Conservation (phyloP, 2,113 vertebrate genomes). For the Lampris megalopsis region DNA sequence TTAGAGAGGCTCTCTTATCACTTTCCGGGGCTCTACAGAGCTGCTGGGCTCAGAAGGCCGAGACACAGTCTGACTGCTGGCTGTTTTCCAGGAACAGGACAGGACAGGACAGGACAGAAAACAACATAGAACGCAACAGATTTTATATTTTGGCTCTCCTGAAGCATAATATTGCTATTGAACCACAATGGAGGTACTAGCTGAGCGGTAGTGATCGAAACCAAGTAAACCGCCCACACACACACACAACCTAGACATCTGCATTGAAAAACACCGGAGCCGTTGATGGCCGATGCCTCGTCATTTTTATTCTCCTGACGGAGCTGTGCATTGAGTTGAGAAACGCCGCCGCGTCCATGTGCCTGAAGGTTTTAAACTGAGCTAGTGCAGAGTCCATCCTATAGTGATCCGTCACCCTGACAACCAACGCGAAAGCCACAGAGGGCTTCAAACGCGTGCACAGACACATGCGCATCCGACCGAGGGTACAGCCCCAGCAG, state of each 20-base stretch:
- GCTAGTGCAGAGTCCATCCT: slow-evolving; percentile 34
- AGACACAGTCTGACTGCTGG: slow-evolving; percentile 8
- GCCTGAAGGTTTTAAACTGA: not conserved
- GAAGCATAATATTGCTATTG: no score
- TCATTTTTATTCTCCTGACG: no score
- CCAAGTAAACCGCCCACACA: no score
- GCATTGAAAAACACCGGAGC: no score
- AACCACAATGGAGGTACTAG: no score
- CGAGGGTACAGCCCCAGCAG: not conserved
- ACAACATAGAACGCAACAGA: not conserved
- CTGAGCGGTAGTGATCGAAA: no score
- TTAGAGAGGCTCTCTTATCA: slow-evolving; percentile 34
- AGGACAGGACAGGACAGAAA: not conserved
- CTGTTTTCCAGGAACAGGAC: not conserved
- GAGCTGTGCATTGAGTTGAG: no score
- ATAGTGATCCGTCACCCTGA: slow-evolving; percentile 40
- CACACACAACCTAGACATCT: no score
- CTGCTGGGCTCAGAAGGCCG: not conserved
- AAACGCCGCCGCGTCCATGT: no score
- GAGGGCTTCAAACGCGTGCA: slow-evolving; percentile 23
- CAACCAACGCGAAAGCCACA: slow-evolving; percentile 44
- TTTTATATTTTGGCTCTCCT: no score
- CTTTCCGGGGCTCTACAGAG: not conserved
- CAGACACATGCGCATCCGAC: not conserved
- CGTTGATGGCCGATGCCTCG: no score